These are phyloP conservation scores for Axinella damicornis DNA, from an alignment of 37 sponge, comb jelly and placozoan genomes.

Conservation along the genomic window DNA sequence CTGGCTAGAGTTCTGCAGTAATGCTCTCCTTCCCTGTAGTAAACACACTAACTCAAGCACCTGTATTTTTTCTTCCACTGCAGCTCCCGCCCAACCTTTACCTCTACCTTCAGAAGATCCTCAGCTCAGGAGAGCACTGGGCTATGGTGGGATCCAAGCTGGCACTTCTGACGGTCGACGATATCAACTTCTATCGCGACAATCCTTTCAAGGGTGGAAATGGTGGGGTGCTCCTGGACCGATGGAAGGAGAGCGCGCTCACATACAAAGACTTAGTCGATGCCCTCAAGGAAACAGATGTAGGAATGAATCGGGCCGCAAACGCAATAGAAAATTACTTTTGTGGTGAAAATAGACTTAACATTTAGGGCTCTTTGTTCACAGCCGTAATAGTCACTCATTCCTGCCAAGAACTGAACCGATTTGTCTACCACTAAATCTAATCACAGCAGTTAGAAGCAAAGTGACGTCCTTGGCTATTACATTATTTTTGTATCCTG, in stretches of 20 bases:
- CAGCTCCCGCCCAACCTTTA: constrained; percentile 25
- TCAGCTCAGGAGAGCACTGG: constrained; percentile 36
- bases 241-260: constrained; percentile 54
- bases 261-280: constrained; percentile 26
- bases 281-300: background rate
- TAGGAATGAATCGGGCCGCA: background rate
- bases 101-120: background rate
- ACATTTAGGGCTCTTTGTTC: too few relatives aligned
- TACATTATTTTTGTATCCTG: too few relatives aligned
- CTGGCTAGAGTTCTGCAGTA: too few relatives aligned
- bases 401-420: too few relatives aligned
- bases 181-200: constrained; percentile 14
- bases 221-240: constrained; percentile 24
- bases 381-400: too few relatives aligned
- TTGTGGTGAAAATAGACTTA: too few relatives aligned
- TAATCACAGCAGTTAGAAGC: too few relatives aligned
- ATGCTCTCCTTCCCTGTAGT: too few relatives aligned
- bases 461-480: too few relatives aligned
- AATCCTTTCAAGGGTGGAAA: constrained; percentile 29
- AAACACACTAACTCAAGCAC: too few relatives aligned
- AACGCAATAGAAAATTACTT: background rate
- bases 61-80: background rate
- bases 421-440: too few relatives aligned
- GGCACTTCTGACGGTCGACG: constrained; percentile 26
- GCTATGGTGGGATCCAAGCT: constrained; percentile 34